Conservation (phyloP, 2,797 vertebrate species). For the Bradypodion pumilum region DNA sequence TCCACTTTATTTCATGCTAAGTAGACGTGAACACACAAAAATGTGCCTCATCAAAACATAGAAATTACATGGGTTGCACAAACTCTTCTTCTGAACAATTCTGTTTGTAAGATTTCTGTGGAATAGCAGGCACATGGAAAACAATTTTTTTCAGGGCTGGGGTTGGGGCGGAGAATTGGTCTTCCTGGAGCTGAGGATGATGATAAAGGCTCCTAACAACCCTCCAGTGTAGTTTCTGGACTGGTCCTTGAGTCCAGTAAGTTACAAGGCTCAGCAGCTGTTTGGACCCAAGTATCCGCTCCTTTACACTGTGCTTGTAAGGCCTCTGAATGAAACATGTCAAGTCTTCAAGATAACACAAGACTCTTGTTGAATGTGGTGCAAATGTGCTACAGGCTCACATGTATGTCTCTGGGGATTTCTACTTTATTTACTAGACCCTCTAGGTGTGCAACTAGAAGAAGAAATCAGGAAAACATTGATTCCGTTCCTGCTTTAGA, state of each 20-base stretch:
- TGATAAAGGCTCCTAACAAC: neutral
- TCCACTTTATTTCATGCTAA: too few species aligned
- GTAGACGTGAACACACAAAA: neutral
- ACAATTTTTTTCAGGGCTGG: neutral
- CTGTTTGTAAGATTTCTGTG: neutral
- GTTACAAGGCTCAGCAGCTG: neutral
- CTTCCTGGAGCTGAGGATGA: neutral
- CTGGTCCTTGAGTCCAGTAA: neutral
- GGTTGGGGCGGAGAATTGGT: neutral
- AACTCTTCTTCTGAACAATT: neutral
- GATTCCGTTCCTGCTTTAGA: neutral
- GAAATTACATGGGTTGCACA: neutral
- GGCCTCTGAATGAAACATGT: too few species aligned
- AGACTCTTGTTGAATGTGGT: too few species aligned
- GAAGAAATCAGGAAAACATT: neutral
- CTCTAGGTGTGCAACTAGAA: neutral
- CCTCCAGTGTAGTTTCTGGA: neutral
- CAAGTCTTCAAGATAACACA: too few species aligned
- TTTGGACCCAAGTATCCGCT: neutral
- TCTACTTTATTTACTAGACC: neutral
- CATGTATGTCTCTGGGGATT: too few species aligned
- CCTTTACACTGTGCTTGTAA: neutral
- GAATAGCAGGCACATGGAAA: too few species aligned
- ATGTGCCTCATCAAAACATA: neutral
- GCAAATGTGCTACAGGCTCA: too few species aligned